These are phyloP conservation scores for Ictidomys tridecemlineatus DNA, from an alignment of 2,113 vertebrate genomes.

Conservation along the genomic window DNA sequence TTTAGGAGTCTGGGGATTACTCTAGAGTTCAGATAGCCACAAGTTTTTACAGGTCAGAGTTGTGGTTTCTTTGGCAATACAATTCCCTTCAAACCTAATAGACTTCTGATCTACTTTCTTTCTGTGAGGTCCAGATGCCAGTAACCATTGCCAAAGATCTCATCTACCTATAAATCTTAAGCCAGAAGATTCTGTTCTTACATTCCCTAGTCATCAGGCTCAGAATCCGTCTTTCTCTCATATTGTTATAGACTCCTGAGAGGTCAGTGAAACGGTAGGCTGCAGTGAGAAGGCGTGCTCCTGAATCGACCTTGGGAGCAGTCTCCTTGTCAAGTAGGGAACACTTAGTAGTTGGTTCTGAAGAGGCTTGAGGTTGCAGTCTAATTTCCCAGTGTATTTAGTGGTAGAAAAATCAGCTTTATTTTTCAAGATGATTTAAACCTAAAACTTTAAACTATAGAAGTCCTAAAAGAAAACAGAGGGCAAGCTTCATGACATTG, in stretches of 20 bases:
- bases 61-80: constrained; percentile 67
- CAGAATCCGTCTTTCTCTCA: neutral
- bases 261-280: neutral
- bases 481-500: neutral
- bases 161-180: constrained; percentile 22
- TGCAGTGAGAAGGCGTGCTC: neutral
- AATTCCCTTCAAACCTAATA: constrained; percentile 57
- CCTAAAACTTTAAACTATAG: neutral
- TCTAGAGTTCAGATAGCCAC: constrained; percentile 12
- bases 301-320: neutral
- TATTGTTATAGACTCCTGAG: neutral
- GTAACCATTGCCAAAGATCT: constrained; percentile 38
- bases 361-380: neutral
- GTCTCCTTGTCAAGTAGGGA: neutral
- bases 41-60: neutral
- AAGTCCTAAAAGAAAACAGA: neutral
- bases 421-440: neutral
- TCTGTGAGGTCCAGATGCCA: constrained; percentile 56
- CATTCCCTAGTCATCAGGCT: neutral
- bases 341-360: neutral
- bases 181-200: constrained; percentile 54
- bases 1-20: neutral
- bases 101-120: constrained; percentile 43
- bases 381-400: neutral
- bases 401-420: neutral